Percentiles rank a stretch among this genome's conserved stretches.
Conservation (phyloP, 1,140 invertebrate genomes). For the Oryctes rhinoceros region DNA sequence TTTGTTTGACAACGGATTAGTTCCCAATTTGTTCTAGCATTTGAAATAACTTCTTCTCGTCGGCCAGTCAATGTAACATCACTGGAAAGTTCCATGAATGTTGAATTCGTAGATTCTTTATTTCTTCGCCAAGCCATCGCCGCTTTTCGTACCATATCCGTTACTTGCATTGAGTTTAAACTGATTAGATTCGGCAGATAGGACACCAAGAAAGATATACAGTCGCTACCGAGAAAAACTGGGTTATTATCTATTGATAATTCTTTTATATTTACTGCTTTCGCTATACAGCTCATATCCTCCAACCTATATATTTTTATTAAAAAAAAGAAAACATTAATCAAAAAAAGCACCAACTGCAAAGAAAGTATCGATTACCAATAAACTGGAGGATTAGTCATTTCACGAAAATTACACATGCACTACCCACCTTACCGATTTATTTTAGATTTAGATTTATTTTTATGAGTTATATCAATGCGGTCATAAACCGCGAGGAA, state of each 20-base stretch:
- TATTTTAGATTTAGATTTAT: too few species aligned
- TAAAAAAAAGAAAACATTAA: too few species aligned
- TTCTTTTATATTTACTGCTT: slow-evolving; percentile 78
- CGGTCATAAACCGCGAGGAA: too few species aligned
- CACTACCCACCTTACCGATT: neutral
- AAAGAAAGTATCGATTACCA: neutral
- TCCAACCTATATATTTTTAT: slow-evolving; percentile 70
- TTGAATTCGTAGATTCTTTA: slow-evolving; percentile 75
- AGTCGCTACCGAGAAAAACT: slow-evolving; percentile 76
- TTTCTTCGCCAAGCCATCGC: slow-evolving; percentile 79
- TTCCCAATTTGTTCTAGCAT: slow-evolving; percentile 84
- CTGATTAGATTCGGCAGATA: slow-evolving; percentile 76
- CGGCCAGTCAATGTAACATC: slow-evolving; percentile 72
- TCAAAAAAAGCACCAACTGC: too few species aligned
- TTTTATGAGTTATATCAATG: too few species aligned
- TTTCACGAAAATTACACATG: neutral
- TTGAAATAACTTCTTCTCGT: slow-evolving; percentile 80
- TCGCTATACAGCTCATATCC: slow-evolving; percentile 79
- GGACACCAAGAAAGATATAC: slow-evolving; percentile 80
- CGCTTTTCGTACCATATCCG: slow-evolving; percentile 74
- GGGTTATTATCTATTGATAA: slow-evolving; percentile 89
- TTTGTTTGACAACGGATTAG: slow-evolving; percentile 74
- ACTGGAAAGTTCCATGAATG: slow-evolving; percentile 72
- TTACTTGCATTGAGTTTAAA: slow-evolving; percentile 78
- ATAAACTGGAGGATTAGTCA: too few species aligned